Percentiles rank a stretch among this genome's conserved stretches.
Evolutionary conservation across 1,140 invertebrate species (phyloP).

Genomic region (Heliothis subflexa): DNA sequence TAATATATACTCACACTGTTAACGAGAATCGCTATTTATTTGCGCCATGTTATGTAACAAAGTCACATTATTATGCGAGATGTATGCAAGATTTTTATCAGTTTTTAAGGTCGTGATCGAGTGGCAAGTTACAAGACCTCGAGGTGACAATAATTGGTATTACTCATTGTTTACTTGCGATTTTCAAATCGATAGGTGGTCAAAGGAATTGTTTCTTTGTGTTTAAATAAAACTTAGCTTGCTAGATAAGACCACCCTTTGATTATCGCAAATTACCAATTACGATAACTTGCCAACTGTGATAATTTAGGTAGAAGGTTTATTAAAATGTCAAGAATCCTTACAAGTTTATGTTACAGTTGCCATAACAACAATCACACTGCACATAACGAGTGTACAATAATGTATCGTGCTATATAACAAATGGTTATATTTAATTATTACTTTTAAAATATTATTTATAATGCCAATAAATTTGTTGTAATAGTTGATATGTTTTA

Average conservation of each 20-base stretch:
- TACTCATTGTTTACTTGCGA: too few species aligned
- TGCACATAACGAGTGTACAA: conserved; percentile 57
- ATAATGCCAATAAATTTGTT: conserved; percentile 46
- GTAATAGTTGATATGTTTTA: conserved; percentile 25
- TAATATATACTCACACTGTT: neutral
- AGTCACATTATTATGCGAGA: neutral
- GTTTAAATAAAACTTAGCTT: neutral
- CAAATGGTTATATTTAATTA: conserved; percentile 51
- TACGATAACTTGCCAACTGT: neutral
- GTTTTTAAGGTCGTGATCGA: neutral
- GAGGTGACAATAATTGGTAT: too few species aligned
- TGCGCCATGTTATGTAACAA: conserved; percentile 10
- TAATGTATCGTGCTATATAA: conserved; percentile 68
- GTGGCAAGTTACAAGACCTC: too few species aligned
- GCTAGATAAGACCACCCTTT: neutral
- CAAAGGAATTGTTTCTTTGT: neutral
- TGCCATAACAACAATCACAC: conserved; percentile 22
- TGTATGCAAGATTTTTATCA: conserved; percentile 19
- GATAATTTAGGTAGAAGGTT: conserved; percentile 1
- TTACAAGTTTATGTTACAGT: conserved; percentile 14
- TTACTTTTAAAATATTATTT: conserved; percentile 49
- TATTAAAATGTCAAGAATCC: neutral
- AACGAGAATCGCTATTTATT: neutral
- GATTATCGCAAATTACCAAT: too few species aligned
- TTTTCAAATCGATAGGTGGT: too few species aligned